A percentile compares a stretch with the other conserved stretches of the same genome.
These are phyloP conservation scores for Priocnemis perturbator DNA, from an alignment of 2,888 invertebrate genomes.

Conservation along the genomic window DNA sequence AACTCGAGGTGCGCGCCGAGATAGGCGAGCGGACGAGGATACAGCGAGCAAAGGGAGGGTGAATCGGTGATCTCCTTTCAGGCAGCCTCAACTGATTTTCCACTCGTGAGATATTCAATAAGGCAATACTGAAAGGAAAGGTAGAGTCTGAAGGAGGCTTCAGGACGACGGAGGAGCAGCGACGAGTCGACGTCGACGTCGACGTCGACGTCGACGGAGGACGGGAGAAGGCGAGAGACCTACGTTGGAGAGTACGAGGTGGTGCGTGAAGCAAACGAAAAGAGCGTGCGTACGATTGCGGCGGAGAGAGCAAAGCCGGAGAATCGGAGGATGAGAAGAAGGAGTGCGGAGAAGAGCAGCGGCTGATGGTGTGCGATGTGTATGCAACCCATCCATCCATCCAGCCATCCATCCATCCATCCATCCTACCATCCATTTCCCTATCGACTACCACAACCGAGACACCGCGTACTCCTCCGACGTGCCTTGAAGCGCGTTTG, in stretches of 20 bases:
- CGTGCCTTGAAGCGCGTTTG: conserved; percentile 47
- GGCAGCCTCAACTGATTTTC: conserved; percentile 69
- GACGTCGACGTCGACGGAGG: no score
- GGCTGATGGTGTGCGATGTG: conserved; percentile 25
- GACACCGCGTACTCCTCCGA: conserved; percentile 35
- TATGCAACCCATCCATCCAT: conserved; percentile 24
- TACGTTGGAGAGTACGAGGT: conserved; percentile 19
- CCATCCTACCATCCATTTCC: conserved; percentile 41
- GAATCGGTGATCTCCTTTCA: conserved; percentile 64
- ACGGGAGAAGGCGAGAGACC: conserved; percentile 22
- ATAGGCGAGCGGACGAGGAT: conserved; percentile 41
- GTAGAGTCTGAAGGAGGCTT: conserved; percentile 57
- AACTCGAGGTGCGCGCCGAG: conserved; percentile 57
- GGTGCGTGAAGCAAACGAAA: conserved; percentile 54
- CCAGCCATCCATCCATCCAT: conserved; percentile 48
- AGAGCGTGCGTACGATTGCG: conserved; percentile 47
- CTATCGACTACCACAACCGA: conserved; percentile 55
- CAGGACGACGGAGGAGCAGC: conserved; percentile 48
- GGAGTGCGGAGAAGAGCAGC: background rate
- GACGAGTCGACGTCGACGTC: no score
- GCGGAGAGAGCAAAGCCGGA: conserved; percentile 43
- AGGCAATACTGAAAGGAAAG: conserved; percentile 70
- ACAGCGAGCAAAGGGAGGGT: conserved; percentile 38
- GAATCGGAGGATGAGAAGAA: conserved; percentile 41
- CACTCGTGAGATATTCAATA: conserved; percentile 74